These are phyloP conservation scores for Ceratotherium simum DNA, from an alignment of 2,113 vertebrate genomes.

Conservation along the genomic window DNA sequence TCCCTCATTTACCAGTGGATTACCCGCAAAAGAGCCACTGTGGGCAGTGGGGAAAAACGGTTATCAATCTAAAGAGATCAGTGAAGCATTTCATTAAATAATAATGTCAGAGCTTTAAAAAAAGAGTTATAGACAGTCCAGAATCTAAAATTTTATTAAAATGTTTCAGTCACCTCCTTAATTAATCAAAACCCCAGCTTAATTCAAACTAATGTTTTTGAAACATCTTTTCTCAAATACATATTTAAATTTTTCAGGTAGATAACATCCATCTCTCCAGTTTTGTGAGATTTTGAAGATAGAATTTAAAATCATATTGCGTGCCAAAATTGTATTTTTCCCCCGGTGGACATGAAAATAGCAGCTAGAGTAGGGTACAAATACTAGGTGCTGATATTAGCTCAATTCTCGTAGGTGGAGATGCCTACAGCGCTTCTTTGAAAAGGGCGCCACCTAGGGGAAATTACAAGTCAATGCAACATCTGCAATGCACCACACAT, in stretches of 20 bases:
- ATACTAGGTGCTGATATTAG: not conserved
- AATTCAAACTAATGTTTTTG: not conserved
- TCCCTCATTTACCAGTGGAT: not conserved
- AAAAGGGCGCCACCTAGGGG: constrained; percentile 72
- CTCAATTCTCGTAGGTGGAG: not conserved
- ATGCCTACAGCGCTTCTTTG: not conserved
- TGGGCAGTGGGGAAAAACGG: not conserved
- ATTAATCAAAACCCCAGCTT: not conserved
- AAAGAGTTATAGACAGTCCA: not conserved
- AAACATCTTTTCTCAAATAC: not conserved
- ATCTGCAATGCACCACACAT: constrained; percentile 59
- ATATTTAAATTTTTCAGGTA: not conserved
- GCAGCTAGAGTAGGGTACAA: not conserved
- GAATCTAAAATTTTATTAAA: not conserved
- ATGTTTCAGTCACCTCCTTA: not conserved
- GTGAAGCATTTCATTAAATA: not conserved
- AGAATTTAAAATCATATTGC: not conserved
- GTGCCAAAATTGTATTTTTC: not conserved
- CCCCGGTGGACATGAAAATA: not conserved
- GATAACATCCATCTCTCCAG: not conserved
- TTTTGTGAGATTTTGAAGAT: not conserved
- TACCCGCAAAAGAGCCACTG: not conserved
- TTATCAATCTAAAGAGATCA: not conserved
- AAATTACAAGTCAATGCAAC: not conserved
- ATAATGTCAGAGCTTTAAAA: not conserved